Evolutionary conservation across 2,888 invertebrate genomes (phyloP), one percentile per base, ranked within the genome.

Genomic region (Sinopyrophorus schimmeli): DNA sequence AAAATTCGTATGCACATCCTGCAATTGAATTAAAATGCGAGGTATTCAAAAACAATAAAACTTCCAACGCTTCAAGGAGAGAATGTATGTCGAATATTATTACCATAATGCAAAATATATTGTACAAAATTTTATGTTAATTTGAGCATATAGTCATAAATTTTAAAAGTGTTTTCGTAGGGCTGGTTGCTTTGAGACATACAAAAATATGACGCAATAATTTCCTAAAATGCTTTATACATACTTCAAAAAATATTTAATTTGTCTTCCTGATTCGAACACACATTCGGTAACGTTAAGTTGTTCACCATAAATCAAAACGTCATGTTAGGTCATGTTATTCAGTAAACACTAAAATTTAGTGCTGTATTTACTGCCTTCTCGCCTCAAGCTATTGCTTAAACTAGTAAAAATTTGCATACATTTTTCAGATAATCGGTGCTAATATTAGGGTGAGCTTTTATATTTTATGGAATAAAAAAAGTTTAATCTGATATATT

Each of bases 81-180:
- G 53, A 57, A 55, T 53, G 55, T 51, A 50, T 55, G 51, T 47
- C 53, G 53, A 59, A 55, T 43, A 49, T 54, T 47, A 58, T 56
- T 53, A 56, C 58, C 48, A 54, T 56, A 51, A 56, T 55, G 32
- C 31, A 24, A 44, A 47, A 50, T 52, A 56, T 55, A 42, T 53
- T 41, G 48, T 50, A 48, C 53, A 20, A 54, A 57, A 54, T 58
- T 55, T 53, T 47, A 23, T 53, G 55, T 43, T 52, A 54, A 54
- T 57, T 48, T 54, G 48, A 55, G 53, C 53, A 55, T 47, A 40
- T 43, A 47, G 53, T 17, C 12, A 41, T 41, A 41, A 41, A 41
- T 41, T 41, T 31, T 17, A 31, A n/a, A 41, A 10, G 26, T 41
- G 30, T 41, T 41, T 27, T 27, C 14, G 20, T 9, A 38, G 52